Base-by-base conservation (phyloP, 1,140 invertebrate genomes). In the Drosophila bifasciata region DNA sequence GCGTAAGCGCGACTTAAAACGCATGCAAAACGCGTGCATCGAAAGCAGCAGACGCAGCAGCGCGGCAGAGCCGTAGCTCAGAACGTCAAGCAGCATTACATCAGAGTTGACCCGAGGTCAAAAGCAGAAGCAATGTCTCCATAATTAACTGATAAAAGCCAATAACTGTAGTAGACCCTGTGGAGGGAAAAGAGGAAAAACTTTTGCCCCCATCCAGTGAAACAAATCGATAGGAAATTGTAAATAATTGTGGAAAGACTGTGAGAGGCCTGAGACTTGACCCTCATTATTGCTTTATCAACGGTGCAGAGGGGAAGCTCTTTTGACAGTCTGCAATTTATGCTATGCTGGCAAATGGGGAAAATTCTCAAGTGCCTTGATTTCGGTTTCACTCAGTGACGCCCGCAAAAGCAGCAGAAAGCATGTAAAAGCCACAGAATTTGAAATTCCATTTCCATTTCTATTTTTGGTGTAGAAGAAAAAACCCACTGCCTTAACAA, bases 221-320 rank as follows among this genome's bases (percentile, higher is more conserved):
- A 39, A 61, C 67, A 85, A 80, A 76, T 80, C 81, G 68, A 84
- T 76, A 79, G 53, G 56, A 73, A 85, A 85, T 85, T 79, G 76
- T 85, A 68, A 85, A 79, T 85, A 80, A 77, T 80, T 86, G 81
- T 73, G 67, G 43, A 43, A 67, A 51, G 46, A 46, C 52, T 45
- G 48, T 28, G 16, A 21, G 2, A 9, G 46, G 59, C 23, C 51
- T 57, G 40, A 43, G 46, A 32, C 28, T 32, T 75, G 80, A 86
- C 81, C 73, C 81, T 86, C 76, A 86, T 86, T 85, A 80, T 86
- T 41, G 73, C 58, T 69, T 85, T 85, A 85, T 85, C 81, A 80
- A 63, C 46, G 45, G 44, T 36, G 21, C 44, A 8, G n/a, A 23
- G 15, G 17, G 25, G 46, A 9, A 51, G 25, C 62, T 71, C 64